These are phyloP conservation scores for Istiophorus platypterus DNA, from an alignment of 2,113 vertebrate genomes.

Conservation along the genomic window DNA sequence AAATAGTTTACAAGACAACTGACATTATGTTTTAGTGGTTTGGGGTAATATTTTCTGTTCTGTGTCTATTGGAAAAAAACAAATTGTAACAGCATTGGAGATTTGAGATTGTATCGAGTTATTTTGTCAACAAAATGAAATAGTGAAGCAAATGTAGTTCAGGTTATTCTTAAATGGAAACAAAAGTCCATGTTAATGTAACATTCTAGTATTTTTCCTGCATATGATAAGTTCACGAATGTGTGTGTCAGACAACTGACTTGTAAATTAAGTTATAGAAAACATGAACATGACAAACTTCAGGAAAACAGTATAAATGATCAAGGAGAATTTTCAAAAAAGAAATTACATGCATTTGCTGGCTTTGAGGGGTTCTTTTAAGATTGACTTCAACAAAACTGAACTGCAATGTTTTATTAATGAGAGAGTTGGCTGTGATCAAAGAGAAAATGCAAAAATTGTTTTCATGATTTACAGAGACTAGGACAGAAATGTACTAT, in stretches of 20 bases:
- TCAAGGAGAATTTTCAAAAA: not conserved
- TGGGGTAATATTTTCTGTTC: not conserved
- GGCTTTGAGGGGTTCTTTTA: not conserved
- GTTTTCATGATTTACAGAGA: not conserved
- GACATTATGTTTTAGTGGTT: not conserved
- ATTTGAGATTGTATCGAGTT: not conserved
- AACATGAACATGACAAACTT: slow-evolving; percentile 1
- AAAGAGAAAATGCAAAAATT: slow-evolving; percentile 26
- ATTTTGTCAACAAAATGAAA: not conserved
- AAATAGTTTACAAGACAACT: not conserved
- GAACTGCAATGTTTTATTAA: slow-evolving; percentile 48
- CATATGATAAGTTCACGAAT: not conserved
- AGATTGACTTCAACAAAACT: slow-evolving; percentile 19
- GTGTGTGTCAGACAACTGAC: not conserved
- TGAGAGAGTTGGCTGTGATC: slow-evolving; percentile 15
- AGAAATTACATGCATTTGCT: slow-evolving; percentile 4
- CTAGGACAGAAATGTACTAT: not conserved
- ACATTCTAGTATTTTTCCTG: too few relatives aligned
- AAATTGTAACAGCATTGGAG: not conserved
- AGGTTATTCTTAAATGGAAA: not conserved
- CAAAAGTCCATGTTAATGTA: not conserved
- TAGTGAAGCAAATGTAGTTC: not conserved
- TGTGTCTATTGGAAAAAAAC: not conserved
- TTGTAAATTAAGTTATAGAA: not conserved
- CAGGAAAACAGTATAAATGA: not conserved